Conservation (phyloP, 1,140 invertebrate species). For the Lasaia peninsularis region DNA sequence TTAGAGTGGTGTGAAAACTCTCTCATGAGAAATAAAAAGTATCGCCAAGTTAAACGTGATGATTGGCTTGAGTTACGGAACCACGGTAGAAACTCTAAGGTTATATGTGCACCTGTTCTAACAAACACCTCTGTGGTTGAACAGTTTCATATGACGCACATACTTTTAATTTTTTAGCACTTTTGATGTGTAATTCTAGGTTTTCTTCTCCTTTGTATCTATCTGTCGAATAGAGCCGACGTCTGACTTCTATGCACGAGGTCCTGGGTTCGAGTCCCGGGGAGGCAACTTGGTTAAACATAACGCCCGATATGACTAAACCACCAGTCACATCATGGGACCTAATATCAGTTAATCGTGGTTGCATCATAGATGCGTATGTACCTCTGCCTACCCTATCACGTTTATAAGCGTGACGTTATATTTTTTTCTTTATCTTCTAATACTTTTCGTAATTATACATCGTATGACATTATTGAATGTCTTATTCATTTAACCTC, state of each 20-base stretch:
- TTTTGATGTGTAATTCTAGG: neutral
- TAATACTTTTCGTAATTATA: neutral
- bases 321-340: too few species aligned
- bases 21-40: conserved; percentile 58
- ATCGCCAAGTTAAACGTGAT: conserved; percentile 51
- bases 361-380: too few species aligned
- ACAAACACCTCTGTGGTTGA: neutral
- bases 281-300: too few species aligned
- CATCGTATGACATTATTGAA: neutral
- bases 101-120: conserved; percentile 28
- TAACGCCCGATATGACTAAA: too few species aligned
- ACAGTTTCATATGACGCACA: neutral
- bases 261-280: too few species aligned
- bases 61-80: conserved; percentile 56
- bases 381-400: too few species aligned
- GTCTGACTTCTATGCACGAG: too few species aligned
- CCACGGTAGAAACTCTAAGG: conserved; percentile 45
- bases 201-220: too few species aligned
- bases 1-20: conserved; percentile 70
- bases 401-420: too few species aligned
- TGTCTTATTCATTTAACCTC: conserved; percentile 3
- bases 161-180: neutral
- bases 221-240: too few species aligned
- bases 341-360: too few species aligned
- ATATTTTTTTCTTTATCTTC: neutral